Conservation (phyloP, 1,140 invertebrate genomes). For the Ceratina australensis region DNA sequence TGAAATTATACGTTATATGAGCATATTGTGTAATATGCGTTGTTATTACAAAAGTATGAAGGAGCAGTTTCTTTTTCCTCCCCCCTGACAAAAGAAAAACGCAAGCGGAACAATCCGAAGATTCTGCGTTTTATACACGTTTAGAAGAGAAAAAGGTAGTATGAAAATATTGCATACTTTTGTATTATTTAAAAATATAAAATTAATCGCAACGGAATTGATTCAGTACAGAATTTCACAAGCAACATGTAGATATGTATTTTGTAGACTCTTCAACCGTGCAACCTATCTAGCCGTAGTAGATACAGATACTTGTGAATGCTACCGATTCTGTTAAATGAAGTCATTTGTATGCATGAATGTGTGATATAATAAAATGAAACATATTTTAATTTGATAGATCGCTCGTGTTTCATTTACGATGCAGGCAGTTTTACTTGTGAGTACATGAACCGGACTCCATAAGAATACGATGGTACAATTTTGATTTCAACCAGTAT, state of each 20-base stretch:
- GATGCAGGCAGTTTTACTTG: slow-evolving; percentile 3
- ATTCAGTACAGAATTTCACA: slow-evolving; percentile 42
- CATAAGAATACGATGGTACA: slow-evolving; percentile 46
- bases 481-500: slow-evolving; percentile 36
- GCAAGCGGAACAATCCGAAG: slow-evolving; percentile 1
- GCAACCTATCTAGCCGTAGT: slow-evolving; percentile 29
- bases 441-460: slow-evolving; percentile 22
- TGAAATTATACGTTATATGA: slow-evolving; percentile 8
- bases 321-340: slow-evolving; percentile 56
- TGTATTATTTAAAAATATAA: slow-evolving; percentile 53
- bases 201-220: slow-evolving; percentile 46
- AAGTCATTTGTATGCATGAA: slow-evolving; percentile 67
- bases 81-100: slow-evolving; percentile 3
- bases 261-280: slow-evolving; percentile 34
- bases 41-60: neutral
- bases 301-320: slow-evolving; percentile 24
- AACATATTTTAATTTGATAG: slow-evolving; percentile 71
- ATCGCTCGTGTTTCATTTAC: slow-evolving; percentile 44
- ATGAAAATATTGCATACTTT: slow-evolving; percentile 44
- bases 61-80: neutral
- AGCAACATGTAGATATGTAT: slow-evolving; percentile 48
- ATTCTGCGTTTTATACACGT: slow-evolving; percentile 37
- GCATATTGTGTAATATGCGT: slow-evolving; percentile 48
- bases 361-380: slow-evolving; percentile 68
- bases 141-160: slow-evolving; percentile 19